Percentiles rank a stretch among this genome's conserved stretches.
Conservation (phyloP, 1,140 invertebrate genomes). For the Palaemon carinicauda region DNA sequence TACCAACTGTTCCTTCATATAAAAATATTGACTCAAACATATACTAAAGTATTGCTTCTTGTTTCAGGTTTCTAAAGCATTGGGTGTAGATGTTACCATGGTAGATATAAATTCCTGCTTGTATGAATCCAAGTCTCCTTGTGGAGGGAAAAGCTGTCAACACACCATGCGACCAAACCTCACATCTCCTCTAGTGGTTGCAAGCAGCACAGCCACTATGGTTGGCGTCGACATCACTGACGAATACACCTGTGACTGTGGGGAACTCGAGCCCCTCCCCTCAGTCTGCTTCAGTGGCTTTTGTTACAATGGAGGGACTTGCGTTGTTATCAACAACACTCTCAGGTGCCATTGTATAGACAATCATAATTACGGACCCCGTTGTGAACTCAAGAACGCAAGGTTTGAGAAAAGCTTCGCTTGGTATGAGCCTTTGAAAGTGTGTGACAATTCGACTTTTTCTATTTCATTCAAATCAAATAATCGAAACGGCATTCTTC, state of each 20-base stretch:
- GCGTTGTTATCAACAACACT: constrained; percentile 11
- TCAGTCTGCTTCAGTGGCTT: constrained; percentile 8
- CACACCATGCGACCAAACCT: constrained; percentile 45
- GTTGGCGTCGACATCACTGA: constrained; percentile 91
- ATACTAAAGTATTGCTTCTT: neutral
- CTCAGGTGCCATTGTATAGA: constrained; percentile 43
- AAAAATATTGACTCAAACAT: neutral
- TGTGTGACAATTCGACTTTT: constrained; percentile 93
- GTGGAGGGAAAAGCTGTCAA: constrained; percentile 44
- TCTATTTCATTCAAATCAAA: constrained; percentile 94
- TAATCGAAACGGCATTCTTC: constrained; percentile 86
- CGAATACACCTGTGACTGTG: constrained; percentile 88
- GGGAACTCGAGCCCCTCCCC: constrained; percentile 80
- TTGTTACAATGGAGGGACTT: constrained; percentile 89
- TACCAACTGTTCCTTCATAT: neutral
- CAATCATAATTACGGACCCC: constrained; percentile 75
- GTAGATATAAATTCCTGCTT: constrained; percentile 97
- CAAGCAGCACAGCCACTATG: constrained; percentile 93
- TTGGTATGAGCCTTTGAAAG: constrained; percentile 93
- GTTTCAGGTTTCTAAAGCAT: constrained; percentile 82
- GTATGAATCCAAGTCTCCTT: constrained; percentile 80
- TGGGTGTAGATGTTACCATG: constrained; percentile 96
- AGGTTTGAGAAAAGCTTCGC: constrained; percentile 94
- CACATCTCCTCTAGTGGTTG: constrained; percentile 87
- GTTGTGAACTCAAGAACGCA: constrained; percentile 93